Evolutionary conservation across 2,888 invertebrate species (phyloP), one percentile per base, ranked within the genome.

Genomic region (Mesoligia furuncula): DNA sequence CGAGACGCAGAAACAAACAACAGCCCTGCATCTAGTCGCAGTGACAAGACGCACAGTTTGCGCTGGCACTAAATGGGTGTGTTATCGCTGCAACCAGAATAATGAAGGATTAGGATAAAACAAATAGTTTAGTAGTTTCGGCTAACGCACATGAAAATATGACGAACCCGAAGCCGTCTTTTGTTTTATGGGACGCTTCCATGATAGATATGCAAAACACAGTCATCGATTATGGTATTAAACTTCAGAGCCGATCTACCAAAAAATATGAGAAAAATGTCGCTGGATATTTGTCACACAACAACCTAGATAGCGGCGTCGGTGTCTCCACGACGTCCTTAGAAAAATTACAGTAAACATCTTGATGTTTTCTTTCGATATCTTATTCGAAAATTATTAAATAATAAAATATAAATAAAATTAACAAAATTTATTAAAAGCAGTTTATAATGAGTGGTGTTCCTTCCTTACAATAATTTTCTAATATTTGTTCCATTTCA

Each of bases 401-500:
- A 51, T 51, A 20, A 51, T 51, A 51, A 20, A 51, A 20, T 20
- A 20, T n/a, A n/a, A n/a, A n/a, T n/a, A n/a, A 54, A 6, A 42
- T 42, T 11, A 4, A 45, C 45, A 20, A 27, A 6, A 54, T 17
- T n/a, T n/a, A n/a, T 4, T 39, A 13, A 39, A 39, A 69, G 17
- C n/a, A 54, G 54, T 31, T 48, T 48, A 45, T 20, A 51, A 51
- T 11, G 11, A n/a, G 54, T 4, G n/a, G 17, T 51, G 31, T 36
- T 51, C 36, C 11, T n/a, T 17, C 5, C 7, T 11, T 27, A 13
- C 2, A 65, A 20, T 31, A 7, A 66, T 27, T 15, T 17, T 57
- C 3, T 8, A 6, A 2, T 15, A 27, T 74, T 54, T 39, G 7
- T n/a, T 15, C 6, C 2, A 45, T 93, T 93, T 27, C 91, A 95